phyloP scores from a whole-genome alignment of 1,140 invertebrate genomes.

The Carposina sasakii region DNA sequence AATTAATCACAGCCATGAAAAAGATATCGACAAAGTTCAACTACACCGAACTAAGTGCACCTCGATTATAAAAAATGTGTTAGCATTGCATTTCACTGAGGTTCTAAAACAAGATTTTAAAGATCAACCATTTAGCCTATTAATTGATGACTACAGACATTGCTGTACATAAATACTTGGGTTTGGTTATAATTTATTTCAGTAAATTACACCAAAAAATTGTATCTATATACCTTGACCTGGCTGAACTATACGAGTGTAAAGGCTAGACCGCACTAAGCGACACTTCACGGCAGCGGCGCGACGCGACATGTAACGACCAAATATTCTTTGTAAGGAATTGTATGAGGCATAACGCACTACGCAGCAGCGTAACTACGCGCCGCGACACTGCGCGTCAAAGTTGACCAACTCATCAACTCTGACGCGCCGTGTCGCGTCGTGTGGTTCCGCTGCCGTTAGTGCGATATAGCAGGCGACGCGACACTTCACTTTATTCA shows the following conservation, averaged over 20 bases:
- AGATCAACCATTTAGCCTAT: slow-evolving; percentile 15
- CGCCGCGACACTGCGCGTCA: too few relatives aligned
- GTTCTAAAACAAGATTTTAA: slow-evolving; percentile 16
- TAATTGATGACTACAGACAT: slow-evolving; percentile 18
- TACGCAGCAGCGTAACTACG: too few relatives aligned
- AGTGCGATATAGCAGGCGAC: too few relatives aligned
- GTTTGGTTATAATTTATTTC: slow-evolving; percentile 44
- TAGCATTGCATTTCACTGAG: slow-evolving; percentile 8
- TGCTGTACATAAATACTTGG: slow-evolving; percentile 12
- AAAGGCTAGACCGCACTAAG: too few relatives aligned
- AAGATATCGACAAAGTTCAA: slow-evolving; percentile 9
- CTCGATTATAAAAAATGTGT: slow-evolving; percentile 15
- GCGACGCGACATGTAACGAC: too few relatives aligned
- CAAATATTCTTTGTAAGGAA: too few relatives aligned
- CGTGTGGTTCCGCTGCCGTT: too few relatives aligned
- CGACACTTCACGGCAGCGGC: too few relatives aligned
- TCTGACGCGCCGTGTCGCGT: too few relatives aligned
- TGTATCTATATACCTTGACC: slow-evolving; percentile 29
- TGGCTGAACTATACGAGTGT: slow-evolving; percentile 18
- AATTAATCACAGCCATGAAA: slow-evolving; percentile 12
- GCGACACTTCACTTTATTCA: too few relatives aligned
- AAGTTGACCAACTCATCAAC: too few relatives aligned
- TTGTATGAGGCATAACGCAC: too few relatives aligned
- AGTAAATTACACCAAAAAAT: slow-evolving; percentile 23
- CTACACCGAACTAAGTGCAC: slow-evolving; percentile 11